Evolutionary conservation across 2,888 invertebrate genomes (phyloP).

Genomic region (Andrena trimmerana): DNA sequence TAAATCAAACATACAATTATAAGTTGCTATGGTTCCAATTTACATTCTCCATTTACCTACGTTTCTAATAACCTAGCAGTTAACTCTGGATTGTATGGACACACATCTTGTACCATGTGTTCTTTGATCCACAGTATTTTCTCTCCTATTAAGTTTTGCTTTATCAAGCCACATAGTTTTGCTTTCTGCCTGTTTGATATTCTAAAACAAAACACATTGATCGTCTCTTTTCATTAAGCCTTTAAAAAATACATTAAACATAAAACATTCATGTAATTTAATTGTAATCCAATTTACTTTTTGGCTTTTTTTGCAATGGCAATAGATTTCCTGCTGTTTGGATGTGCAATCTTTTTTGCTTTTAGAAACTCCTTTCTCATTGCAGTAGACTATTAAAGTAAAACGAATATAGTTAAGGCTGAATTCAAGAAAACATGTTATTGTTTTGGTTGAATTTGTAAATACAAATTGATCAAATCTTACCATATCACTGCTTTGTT

Average conservation of each 20-base stretch:
- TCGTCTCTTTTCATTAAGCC: background rate
- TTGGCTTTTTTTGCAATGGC: conserved; percentile 90
- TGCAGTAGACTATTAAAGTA: conserved; percentile 60
- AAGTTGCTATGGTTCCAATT: background rate
- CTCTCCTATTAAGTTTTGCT: conserved; percentile 91
- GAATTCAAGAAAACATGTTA: background rate
- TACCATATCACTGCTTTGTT: conserved; percentile 41
- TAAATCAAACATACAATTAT: conserved; percentile 1
- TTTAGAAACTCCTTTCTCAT: conserved; percentile 67
- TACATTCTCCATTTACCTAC: conserved; percentile 79
- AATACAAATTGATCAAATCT: background rate
- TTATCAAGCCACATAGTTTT: conserved; percentile 89
- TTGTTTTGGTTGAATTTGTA: background rate
- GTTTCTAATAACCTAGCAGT: conserved; percentile 87
- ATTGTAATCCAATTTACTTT: conserved; percentile 84
- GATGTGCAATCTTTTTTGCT: conserved; percentile 87
- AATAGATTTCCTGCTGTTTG: conserved; percentile 93
- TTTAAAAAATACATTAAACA: background rate
- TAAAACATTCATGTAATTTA: background rate
- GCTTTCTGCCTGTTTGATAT: conserved; percentile 87
- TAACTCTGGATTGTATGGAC: conserved; percentile 87
- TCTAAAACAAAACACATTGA: conserved; percentile 79
- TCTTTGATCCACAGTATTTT: conserved; percentile 93
- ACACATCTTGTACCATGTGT: conserved; percentile 87
- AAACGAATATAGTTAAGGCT: background rate